Base-by-base conservation (phyloP, 2,888 invertebrate genomes). In the Galerucella pusilla region DNA sequence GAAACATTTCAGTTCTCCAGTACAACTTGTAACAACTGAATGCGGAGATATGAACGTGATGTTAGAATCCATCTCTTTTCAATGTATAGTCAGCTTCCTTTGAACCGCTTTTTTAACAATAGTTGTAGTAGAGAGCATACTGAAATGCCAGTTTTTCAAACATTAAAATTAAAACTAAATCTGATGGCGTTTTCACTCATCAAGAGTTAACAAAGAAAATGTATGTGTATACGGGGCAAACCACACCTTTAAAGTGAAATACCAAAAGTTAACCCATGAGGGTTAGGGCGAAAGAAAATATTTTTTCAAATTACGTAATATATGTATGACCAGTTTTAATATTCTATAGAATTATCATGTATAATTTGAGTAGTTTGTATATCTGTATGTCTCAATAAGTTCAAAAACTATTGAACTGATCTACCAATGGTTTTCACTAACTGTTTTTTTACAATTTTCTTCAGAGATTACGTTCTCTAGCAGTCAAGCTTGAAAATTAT, bases 21-120 rank as follows among this genome's bases (percentile, higher is more conserved):
- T 14, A 35, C 35, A 28, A n/a, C 35, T 61, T 61, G 35, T 61
- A 35, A 61, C 28, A 35, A 61, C 35, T 61, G n/a, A 61, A 61
- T 35, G 61, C 35, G 59, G 59, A 59, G 59, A 59, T 59, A 20
- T 59, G 16, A 59, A 20, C 20, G 16, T 59, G 59, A 61, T 35
- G 28, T 35, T 35, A 61, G 14, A 61, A n/a, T n/a, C 12, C 61
- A 61, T 61, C 61, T 61, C n/a, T 61, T 28, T 61, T 61, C 61
- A 61, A 20, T 20, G 20, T 20, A 16, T 57, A 57, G 12, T 28
- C 35, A 35, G 5, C 35, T 61, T 61, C 35, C 11, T 61, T 61
- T 35, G 61, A 61, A 61, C 35, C 35, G 35, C 61, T 61, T 61
- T 61, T 57, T 61, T 61, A 35, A 61, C 35, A 35, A 35, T 61